Evolutionary conservation across 2,888 invertebrate species (phyloP), one percentile per base, ranked within the genome.

Genomic region (Caenorhabditis sp.): DNA sequence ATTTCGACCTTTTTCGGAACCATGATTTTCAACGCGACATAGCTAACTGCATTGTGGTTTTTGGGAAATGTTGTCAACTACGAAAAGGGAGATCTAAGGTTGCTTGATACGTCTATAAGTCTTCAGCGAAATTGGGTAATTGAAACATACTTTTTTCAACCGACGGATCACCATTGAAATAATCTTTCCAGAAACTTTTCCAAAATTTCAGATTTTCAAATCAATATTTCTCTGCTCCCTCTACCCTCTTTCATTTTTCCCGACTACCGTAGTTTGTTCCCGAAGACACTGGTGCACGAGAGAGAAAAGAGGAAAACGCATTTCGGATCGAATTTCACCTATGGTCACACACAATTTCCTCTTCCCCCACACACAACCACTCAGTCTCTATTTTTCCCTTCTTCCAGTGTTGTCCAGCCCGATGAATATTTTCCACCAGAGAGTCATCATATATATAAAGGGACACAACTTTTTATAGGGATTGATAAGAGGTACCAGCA

Each of bases 341-440:
- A 79, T 63, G 79, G 79, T 79, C 79, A 79, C 75, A 75, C 74
- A 74, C 74, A 74, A 63, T 56, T 64, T 64, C 64, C 63, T 63
- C 68, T 49, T 10, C 51, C 7, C 47, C 31, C 28, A 41, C 69
- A n/a, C 69, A 41, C 70, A 58, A 35, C 28, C 59, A 59, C 72
- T 49, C 61, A 49, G 51, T 61, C 72, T 63, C 64, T 58, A 47
- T 66, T 63, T 38, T 28, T 61, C 38, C 59, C 28, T 12, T 68
- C 56, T 44, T 44, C 22, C 49, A 31, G 16, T 49, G n/a, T n/a
- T n/a, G n/a, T n/a, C 19, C 47, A 47, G 19, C 47, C 19, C 47
- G 19, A n/a, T 19, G 12, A 54, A 51, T 58, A 58, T 70, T 69
- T 70, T 68, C 41, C 68, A 76, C 61, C 41, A 68, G 41, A 26